Conservation (phyloP, 1,140 invertebrate genomes). For the Caenorhabditis latens region DNA sequence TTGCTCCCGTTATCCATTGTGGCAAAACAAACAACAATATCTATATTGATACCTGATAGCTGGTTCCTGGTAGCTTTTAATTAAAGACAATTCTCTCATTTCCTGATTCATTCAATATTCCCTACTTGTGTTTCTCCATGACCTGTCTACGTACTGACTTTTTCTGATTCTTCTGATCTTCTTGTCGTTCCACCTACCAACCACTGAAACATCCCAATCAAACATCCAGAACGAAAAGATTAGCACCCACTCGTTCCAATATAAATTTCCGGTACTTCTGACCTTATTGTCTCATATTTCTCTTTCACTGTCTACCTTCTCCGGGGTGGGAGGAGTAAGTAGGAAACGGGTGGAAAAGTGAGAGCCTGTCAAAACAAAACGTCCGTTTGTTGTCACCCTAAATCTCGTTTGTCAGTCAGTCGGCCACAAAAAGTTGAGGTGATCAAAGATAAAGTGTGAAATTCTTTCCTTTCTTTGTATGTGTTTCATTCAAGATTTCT, state of each 20-base stretch:
- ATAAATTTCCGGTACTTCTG: constrained; percentile 13
- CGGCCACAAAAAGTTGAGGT: constrained; percentile 8
- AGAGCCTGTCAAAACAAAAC: constrained; percentile 41
- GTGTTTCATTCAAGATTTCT: background rate
- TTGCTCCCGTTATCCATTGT: no score
- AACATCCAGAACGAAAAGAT: constrained; percentile 17
- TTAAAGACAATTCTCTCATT: no score
- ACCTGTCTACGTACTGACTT: no score
- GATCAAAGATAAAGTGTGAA: constrained; percentile 34
- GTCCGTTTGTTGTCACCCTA: constrained; percentile 48
- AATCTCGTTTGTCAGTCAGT: constrained; percentile 17
- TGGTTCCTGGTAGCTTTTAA: no score
- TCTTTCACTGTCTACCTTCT: background rate
- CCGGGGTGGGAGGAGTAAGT: background rate
- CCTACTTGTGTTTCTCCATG: no score
- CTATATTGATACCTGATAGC: no score
- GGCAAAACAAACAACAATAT: no score
- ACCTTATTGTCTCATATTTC: constrained; percentile 22
- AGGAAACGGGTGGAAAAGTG: background rate
- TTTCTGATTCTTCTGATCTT: background rate
- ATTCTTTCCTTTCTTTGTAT: background rate
- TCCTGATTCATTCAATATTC: no score
- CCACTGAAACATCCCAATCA: constrained; percentile 20
- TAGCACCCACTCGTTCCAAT: background rate
- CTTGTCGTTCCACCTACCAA: no score